These are phyloP conservation scores for Drosophila mulleri DNA, from an alignment of 2,888 invertebrate species.

Conservation along the genomic window DNA sequence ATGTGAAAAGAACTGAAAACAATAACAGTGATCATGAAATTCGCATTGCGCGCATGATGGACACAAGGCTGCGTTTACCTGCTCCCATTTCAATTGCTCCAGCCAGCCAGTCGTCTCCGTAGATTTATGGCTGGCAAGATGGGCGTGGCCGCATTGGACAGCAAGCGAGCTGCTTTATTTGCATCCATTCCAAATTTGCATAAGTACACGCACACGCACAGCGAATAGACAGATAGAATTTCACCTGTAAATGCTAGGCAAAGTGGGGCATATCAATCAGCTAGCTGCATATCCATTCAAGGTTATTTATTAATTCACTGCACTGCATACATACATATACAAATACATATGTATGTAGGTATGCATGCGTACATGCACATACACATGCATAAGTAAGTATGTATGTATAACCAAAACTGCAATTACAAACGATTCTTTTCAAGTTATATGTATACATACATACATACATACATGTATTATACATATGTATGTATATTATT, in stretches of 20 bases:
- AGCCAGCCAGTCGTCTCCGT: not conserved
- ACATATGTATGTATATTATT: too few relatives aligned
- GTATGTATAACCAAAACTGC: too few relatives aligned
- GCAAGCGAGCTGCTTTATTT: slow-evolving; percentile 43
- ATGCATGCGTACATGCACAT: too few relatives aligned
- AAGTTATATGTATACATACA: too few relatives aligned
- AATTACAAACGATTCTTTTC: too few relatives aligned
- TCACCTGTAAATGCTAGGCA: slow-evolving; percentile 19
- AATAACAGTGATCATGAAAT: slow-evolving; percentile 56
- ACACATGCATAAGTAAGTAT: too few relatives aligned
- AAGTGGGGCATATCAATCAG: not conserved
- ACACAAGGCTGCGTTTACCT: slow-evolving; percentile 23
- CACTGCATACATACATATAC: too few relatives aligned
- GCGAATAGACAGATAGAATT: slow-evolving; percentile 42
- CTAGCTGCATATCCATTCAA: not conserved
- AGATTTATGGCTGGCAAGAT: slow-evolving; percentile 54
- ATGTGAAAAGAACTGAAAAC: slow-evolving; percentile 44
- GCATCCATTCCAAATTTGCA: slow-evolving; percentile 62
- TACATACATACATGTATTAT: too few relatives aligned
- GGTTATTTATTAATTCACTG: too few relatives aligned
- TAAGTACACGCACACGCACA: slow-evolving; percentile 39
- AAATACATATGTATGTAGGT: too few relatives aligned
- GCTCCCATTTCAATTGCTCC: not conserved
- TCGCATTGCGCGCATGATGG: slow-evolving; percentile 47
- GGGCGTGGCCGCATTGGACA: slow-evolving; percentile 27